Percentiles rank a stretch among this genome's conserved stretches.
Conservation (phyloP, 2,888 invertebrate genomes). For the Phlogophora meticulosa region DNA sequence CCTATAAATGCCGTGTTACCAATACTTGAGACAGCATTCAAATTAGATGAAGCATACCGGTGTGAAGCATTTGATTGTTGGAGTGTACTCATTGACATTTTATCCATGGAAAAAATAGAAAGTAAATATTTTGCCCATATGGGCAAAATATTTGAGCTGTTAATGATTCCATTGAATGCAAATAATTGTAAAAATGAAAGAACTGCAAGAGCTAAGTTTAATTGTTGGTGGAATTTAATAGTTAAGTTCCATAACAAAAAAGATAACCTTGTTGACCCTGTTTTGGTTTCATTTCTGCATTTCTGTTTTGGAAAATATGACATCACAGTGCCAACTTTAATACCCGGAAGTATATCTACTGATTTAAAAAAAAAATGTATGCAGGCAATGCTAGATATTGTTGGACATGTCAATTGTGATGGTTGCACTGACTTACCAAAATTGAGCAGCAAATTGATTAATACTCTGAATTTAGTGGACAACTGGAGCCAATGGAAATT, state of each 20-base stretch:
- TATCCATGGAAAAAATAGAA: constrained; percentile 78
- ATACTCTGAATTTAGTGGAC: constrained; percentile 71
- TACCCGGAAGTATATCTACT: constrained; percentile 75
- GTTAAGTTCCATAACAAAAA: constrained; percentile 89
- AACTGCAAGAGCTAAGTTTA: constrained; percentile 93
- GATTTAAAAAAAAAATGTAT: constrained; percentile 73
- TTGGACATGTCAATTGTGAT: constrained; percentile 81
- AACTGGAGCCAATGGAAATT: constrained; percentile 79
- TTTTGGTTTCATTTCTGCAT: constrained; percentile 92
- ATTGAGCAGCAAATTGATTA: constrained; percentile 74
- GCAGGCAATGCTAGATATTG: constrained; percentile 80
- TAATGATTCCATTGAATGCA: constrained; percentile 93
- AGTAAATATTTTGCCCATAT: constrained; percentile 78
- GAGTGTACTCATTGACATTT: constrained; percentile 93
- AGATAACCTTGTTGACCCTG: constrained; percentile 86
- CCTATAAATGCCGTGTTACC: constrained; percentile 93
- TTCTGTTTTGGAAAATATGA: constrained; percentile 92
- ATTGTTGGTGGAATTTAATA: constrained; percentile 94
- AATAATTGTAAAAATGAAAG: constrained; percentile 93
- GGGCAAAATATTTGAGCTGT: constrained; percentile 92
- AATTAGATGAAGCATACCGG: constrained; percentile 90
- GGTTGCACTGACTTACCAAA: constrained; percentile 76
- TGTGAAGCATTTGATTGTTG: constrained; percentile 92
- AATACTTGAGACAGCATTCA: constrained; percentile 94
- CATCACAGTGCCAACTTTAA: constrained; percentile 64